These are phyloP conservation scores for Andrena praecox DNA, from an alignment of 2,888 invertebrate species.

Conservation along the genomic window DNA sequence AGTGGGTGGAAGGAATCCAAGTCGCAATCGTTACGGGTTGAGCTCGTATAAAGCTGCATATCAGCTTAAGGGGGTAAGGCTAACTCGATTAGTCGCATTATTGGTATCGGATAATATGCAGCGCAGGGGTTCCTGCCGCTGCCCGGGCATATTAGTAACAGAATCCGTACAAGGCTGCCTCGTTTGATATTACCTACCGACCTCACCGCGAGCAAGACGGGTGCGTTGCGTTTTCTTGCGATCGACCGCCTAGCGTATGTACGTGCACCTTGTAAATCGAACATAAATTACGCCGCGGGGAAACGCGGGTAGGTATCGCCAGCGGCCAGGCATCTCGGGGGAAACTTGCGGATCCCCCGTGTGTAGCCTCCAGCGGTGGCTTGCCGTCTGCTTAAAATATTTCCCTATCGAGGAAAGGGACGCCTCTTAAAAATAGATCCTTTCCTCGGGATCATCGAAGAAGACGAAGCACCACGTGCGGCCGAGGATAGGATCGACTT, in stretches of 20 bases:
- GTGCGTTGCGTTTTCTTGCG: conserved; percentile 49
- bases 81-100: conserved; percentile 85
- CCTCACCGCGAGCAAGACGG: conserved; percentile 63
- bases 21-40: conserved; percentile 69
- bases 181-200: conserved; percentile 85
- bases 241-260: conserved; percentile 15
- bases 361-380: conserved; percentile 9
- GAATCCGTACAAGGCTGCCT: conserved; percentile 83
- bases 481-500: conserved; percentile 51
- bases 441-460: conserved; percentile 55
- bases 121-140: conserved; percentile 82
- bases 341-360: conserved; percentile 37
- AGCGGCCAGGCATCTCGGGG: conserved; percentile 17
- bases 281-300: conserved; percentile 48
- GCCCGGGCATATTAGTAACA: conserved; percentile 83
- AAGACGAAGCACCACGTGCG: conserved; percentile 60
- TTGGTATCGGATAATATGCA: conserved; percentile 85
- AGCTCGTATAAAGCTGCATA: conserved; percentile 83
- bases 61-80: conserved; percentile 82
- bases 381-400: conserved; percentile 3
- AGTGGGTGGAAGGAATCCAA: neutral
- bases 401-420: conserved; percentile 25
- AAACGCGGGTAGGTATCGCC: conserved; percentile 38
- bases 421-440: conserved; percentile 53
- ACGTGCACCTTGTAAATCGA: conserved; percentile 54